phyloP scores from a whole-genome alignment of 2,113 vertebrate species.

The Calidris pygmaea region DNA sequence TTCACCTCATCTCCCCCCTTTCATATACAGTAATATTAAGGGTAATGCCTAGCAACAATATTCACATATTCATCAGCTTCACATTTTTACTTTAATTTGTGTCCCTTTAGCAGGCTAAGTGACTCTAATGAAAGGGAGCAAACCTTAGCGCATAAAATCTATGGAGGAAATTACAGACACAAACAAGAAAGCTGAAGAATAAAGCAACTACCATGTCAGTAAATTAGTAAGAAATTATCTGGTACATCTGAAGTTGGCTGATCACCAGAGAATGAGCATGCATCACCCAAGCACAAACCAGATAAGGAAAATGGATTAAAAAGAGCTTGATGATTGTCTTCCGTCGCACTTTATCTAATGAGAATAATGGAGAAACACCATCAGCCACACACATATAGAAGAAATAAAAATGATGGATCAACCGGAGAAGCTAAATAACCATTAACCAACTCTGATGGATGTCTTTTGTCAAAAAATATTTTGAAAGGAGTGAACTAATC shows the following conservation, averaged over 20 bases:
- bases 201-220: not conserved
- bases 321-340: not conserved
- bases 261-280: not conserved
- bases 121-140: slow-evolving; percentile 44
- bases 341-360: not conserved
- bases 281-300: not conserved
- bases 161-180: slow-evolving; percentile 13
- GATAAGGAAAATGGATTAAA: not conserved
- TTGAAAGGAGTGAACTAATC: not conserved
- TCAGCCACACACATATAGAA: not conserved
- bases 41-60: slow-evolving; percentile 49
- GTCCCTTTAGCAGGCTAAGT: slow-evolving; percentile 38
- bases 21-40: slow-evolving; percentile 15
- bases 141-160: not conserved
- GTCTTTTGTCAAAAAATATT: not conserved
- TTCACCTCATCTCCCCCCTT: not conserved
- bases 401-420: not conserved
- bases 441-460: not conserved
- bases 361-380: not conserved
- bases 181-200: slow-evolving; percentile 12
- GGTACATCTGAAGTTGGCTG: not conserved
- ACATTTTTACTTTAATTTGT: slow-evolving; percentile 50
- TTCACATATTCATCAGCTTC: slow-evolving; percentile 41
- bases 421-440: not conserved
- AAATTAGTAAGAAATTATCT: slow-evolving; percentile 14